These are phyloP conservation scores for Craseonycteris thonglongyai DNA, from an alignment of 2,113 vertebrate species.

Conservation along the genomic window DNA sequence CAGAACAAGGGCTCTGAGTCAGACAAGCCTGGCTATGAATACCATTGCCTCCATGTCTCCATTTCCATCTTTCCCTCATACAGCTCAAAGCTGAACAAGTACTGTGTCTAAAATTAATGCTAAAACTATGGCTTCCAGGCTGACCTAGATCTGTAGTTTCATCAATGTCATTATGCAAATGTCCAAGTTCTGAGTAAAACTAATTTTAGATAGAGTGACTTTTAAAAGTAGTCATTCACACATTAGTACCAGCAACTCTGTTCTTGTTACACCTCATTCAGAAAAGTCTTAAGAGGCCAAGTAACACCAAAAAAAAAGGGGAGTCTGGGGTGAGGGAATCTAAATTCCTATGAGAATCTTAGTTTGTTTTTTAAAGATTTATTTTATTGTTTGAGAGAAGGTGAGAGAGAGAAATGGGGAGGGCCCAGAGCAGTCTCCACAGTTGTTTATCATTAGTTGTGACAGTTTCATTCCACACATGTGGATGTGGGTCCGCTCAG, in stretches of 20 bases:
- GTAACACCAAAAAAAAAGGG: background rate
- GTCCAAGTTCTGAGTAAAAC: conserved; percentile 6
- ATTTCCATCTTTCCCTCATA: background rate
- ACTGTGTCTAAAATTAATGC: background rate
- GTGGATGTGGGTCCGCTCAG: no score
- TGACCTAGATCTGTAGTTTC: background rate
- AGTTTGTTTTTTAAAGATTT: no score
- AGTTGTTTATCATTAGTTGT: no score
- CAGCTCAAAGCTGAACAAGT: background rate
- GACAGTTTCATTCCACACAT: no score
- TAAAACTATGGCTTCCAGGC: background rate
- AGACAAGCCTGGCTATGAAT: background rate
- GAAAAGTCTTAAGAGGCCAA: background rate
- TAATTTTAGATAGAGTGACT: background rate
- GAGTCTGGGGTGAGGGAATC: background rate
- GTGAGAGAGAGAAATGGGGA: no score
- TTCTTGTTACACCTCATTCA: background rate
- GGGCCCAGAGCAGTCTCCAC: no score
- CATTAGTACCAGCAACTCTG: background rate
- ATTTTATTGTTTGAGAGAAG: no score
- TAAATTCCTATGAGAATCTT: conserved; percentile 1
- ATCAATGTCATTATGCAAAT: background rate
- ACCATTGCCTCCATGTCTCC: background rate
- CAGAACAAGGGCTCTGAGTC: background rate
- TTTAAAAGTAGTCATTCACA: background rate